Evolutionary conservation across 2,797 vertebrate genomes (phyloP).

Genomic region (Lepus townsendii): DNA sequence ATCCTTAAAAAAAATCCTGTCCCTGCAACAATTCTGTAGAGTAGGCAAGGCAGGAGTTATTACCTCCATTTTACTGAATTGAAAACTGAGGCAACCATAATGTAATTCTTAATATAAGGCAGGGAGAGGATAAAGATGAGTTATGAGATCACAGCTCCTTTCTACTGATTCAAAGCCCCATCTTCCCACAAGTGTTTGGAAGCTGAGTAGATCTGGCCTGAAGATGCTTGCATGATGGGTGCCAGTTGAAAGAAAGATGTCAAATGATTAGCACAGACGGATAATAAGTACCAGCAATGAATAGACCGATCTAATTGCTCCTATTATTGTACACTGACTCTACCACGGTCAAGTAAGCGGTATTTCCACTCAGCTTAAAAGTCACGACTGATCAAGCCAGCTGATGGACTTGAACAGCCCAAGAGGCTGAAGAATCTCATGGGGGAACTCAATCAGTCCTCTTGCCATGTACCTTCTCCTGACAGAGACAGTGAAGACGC

Average conservation of each 20-base stretch:
- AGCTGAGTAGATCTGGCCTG: background rate
- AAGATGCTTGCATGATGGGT: background rate
- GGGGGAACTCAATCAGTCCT: background rate
- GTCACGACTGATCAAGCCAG: constrained; percentile 15
- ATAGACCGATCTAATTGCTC: background rate
- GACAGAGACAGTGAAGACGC: background rate
- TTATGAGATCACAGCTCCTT: background rate
- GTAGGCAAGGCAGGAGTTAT: background rate
- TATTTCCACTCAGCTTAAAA: constrained; percentile 4
- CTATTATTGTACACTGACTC: background rate
- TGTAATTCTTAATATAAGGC: background rate
- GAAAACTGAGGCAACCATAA: constrained; percentile 25
- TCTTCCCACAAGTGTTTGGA: background rate
- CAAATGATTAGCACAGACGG: background rate
- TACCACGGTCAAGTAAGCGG: background rate
- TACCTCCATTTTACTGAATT: constrained; percentile 7
- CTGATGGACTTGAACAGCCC: background rate
- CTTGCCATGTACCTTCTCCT: background rate
- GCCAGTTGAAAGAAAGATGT: background rate
- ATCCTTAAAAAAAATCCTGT: background rate
- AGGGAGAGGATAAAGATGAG: background rate
- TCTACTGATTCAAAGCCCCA: background rate
- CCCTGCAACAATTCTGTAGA: constrained; percentile 9
- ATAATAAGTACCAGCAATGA: background rate
- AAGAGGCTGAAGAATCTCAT: background rate